Percentiles rank a stretch among this genome's conserved stretches.
These are phyloP conservation scores for Cardinalis cardinalis DNA, from an alignment of 2,113 vertebrate genomes.

Conservation along the genomic window DNA sequence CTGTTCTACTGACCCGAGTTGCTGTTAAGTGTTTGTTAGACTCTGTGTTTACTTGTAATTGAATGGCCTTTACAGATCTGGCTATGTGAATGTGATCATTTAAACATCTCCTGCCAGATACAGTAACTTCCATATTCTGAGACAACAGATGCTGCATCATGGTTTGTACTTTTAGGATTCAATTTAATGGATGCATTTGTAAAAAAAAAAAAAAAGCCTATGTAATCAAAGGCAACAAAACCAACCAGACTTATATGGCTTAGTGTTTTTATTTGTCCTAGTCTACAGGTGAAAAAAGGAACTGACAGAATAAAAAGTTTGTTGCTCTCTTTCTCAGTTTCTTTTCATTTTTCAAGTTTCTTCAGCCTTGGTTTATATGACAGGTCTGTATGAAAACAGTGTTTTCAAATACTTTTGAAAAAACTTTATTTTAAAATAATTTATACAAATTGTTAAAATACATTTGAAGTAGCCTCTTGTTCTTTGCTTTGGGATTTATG, in stretches of 20 bases:
- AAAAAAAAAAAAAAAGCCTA: background rate
- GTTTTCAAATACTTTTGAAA: background rate
- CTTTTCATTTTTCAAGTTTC: background rate
- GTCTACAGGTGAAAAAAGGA: background rate
- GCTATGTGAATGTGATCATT: background rate
- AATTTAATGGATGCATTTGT: background rate
- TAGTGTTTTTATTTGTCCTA: constrained; percentile 12
- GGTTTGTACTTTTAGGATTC: background rate
- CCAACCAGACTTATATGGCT: background rate
- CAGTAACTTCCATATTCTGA: background rate
- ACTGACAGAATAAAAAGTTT: constrained; percentile 14
- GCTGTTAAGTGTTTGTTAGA: background rate
- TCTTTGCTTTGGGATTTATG: background rate
- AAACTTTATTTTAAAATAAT: background rate
- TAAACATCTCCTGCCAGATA: background rate
- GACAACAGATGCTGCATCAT: background rate
- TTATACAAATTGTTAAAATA: background rate
- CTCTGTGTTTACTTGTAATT: background rate
- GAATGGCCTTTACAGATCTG: constrained; percentile 15
- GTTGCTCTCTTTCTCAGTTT: background rate
- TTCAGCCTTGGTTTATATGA: background rate
- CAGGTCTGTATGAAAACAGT: background rate
- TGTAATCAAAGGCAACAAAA: background rate
- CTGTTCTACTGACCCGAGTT: background rate
- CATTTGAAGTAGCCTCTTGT: background rate